Conservation (phyloP, 2,888 invertebrate species). For the Odontomyia ornata region DNA sequence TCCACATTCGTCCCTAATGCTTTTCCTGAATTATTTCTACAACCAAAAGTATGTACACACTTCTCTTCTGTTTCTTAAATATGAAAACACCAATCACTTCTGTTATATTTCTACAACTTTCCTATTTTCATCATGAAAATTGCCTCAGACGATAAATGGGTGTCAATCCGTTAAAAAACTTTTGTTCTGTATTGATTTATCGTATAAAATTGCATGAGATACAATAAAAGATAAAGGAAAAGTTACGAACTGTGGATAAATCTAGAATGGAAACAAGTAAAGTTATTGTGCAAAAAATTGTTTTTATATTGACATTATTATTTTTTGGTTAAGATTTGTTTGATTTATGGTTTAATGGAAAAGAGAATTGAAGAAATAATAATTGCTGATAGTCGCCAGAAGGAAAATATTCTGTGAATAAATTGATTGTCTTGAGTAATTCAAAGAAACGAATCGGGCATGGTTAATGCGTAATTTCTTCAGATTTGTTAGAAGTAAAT, state of each 20-base stretch:
- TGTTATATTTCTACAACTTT: background rate
- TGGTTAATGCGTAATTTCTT: too few species aligned
- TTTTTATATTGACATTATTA: constrained; percentile 30
- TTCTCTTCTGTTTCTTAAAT: background rate
- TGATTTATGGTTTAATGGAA: background rate
- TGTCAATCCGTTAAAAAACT: constrained; percentile 47
- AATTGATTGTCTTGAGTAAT: background rate
- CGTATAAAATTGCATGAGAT: constrained; percentile 35
- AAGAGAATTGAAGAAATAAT: constrained; percentile 27
- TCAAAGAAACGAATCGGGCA: too few species aligned
- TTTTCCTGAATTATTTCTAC: constrained; percentile 2
- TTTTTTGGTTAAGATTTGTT: constrained; percentile 21
- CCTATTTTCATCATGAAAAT: constrained; percentile 41
- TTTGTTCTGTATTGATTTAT: constrained; percentile 40
- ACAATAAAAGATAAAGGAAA: constrained; percentile 26
- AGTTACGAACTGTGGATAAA: background rate
- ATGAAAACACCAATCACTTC: background rate
- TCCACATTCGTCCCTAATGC: too few species aligned
- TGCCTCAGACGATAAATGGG: constrained; percentile 47
- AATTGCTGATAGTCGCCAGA: background rate
- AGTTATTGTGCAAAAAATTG: constrained; percentile 17
- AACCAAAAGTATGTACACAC: too few species aligned
- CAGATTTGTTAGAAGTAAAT: too few species aligned
- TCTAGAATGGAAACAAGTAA: constrained; percentile 15
- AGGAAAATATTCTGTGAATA: background rate